A percentile compares a stretch with the other conserved stretches of the same genome.
phyloP scores from a whole-genome alignment of 2,113 vertebrate species.

The Cardinalis cardinalis region DNA sequence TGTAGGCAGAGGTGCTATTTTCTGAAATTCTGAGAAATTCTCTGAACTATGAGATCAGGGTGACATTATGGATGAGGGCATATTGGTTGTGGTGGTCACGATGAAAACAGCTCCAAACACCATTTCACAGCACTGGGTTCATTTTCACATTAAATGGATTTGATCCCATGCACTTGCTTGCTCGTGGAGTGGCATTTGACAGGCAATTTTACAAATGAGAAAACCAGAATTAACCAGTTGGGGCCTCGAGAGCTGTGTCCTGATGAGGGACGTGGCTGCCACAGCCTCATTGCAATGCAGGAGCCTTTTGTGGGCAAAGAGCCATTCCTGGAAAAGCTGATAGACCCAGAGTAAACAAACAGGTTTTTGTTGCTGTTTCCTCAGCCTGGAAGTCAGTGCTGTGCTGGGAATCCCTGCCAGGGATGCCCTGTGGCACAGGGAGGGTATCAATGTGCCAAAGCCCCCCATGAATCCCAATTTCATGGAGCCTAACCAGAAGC shows the following conservation, averaged over 20 bases:
- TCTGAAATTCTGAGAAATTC: slow-evolving; percentile 30
- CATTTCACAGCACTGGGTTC: neutral
- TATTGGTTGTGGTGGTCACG: neutral
- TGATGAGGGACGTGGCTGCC: neutral
- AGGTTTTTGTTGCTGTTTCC: neutral
- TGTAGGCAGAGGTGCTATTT: slow-evolving; percentile 42
- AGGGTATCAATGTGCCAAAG: neutral
- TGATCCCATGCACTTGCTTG: neutral
- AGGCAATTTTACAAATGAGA: neutral
- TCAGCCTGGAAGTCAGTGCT: neutral
- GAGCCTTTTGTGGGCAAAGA: neutral
- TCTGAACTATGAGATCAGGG: neutral
- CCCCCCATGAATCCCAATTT: accelerated
- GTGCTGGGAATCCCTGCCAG: neutral
- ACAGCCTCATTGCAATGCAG: neutral
- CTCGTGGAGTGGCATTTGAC: neutral
- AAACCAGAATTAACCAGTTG: neutral
- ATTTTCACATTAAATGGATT: slow-evolving; percentile 26
- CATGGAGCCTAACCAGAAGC: neutral
- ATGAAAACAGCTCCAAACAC: neutral
- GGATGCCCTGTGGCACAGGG: neutral
- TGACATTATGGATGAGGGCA: neutral
- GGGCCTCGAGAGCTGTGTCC: neutral
- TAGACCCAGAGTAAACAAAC: neutral
- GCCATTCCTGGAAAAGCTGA: neutral